Conservation (phyloP, 2,797 vertebrate species). For the Myiotriccus ornatus region DNA sequence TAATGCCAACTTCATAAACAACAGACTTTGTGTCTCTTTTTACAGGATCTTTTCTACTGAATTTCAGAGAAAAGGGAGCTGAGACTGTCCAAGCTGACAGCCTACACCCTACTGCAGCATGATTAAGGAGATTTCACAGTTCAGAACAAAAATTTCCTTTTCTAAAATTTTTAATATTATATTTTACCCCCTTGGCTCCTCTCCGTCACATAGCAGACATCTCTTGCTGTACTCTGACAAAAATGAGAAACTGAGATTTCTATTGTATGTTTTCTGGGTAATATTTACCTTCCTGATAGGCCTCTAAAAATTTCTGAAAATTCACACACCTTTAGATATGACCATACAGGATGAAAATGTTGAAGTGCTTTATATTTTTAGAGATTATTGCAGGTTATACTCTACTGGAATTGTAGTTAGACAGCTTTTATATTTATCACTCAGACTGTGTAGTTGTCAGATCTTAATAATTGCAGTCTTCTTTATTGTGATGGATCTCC, state of each 20-base stretch:
- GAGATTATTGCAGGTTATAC: background rate
- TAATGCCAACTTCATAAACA: background rate
- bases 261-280: background rate
- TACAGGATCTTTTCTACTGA: background rate
- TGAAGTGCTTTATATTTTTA: background rate
- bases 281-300: background rate
- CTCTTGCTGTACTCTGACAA: background rate
- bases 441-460: background rate
- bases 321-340: background rate
- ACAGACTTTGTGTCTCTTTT: background rate
- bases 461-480: background rate
- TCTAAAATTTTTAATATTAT: background rate
- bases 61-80: background rate
- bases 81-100: background rate
- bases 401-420: background rate
- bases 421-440: background rate
- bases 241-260: background rate
- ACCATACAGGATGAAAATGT: background rate
- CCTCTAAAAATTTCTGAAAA: background rate
- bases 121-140: background rate
- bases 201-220: background rate
- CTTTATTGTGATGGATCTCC: conserved; percentile 13
- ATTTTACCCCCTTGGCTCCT: background rate
- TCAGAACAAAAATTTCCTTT: background rate
- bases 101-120: background rate